Evolutionary conservation across 2,888 invertebrate species (phyloP), one percentile per base, ranked within the genome.

Genomic region (Serripes groenlandicus): DNA sequence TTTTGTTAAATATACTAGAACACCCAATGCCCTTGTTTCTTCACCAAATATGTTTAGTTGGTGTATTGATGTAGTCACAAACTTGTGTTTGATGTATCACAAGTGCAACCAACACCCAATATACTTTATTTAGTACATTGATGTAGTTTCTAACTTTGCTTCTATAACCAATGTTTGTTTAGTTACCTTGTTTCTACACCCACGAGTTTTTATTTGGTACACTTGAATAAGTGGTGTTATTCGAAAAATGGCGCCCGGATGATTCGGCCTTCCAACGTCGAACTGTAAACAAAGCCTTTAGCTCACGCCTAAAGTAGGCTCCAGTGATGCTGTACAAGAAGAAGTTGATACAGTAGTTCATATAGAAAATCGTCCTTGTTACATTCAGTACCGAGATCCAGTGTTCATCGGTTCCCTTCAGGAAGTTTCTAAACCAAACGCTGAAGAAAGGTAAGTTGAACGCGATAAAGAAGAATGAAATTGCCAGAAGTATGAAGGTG

Each of bases 281-380:
- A 7, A 76, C 54, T 21, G 35, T 56, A n/a, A 86, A 86, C 49
- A 86, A 34, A 21, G 75, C 78, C 23, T 86, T 87, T 52, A 92
- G 83, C 75, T 92, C 91, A 9, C 85, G 81, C 23, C 93, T 86
- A 83, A 93, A 93, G 78, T 92, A 92, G 21, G 92, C 91, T 0
- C 93, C 93, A 0, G 93, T 92, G 32, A 93, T 89, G 78, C 90
- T 91, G 75, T 93, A 94, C 54, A 94, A 86, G 82, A 94, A 93
- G 75, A 94, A 93, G 84, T 93, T 94, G 30, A 92, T 87, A 76
- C 93, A 93, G 78, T 93, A 94, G 82, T 93, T 94, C 78, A 92
- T 79, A 73, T 90, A 92, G 81, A 93, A 93, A 42, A 93, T 90
- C 0, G 92, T 91, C 64, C 92, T 80, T 5, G 92, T 90, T 15